Evolutionary conservation across 2,113 vertebrate genomes (phyloP), one percentile per base, ranked within the genome.

Genomic region (Brachypodius melanocephalos): DNA sequence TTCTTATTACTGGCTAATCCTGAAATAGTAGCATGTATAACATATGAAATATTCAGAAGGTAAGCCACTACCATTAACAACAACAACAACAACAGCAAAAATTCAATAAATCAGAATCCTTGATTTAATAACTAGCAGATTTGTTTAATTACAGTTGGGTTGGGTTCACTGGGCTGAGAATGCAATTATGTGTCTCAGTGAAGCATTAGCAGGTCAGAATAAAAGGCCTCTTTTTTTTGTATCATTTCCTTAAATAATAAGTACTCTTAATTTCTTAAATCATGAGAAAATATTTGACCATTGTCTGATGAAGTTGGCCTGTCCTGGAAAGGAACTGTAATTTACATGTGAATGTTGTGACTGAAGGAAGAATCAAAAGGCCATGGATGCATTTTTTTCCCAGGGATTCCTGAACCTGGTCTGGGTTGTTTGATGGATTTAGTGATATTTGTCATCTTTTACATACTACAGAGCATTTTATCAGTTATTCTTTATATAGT

Each of bases 1-100:
- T 79, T 89, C 81, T 79, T 90, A 72, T 79, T 82, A 85, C 66
- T 91, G 78, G 52, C 82, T 96, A 82, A 93, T 95, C 71, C 49
- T 92, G 61, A 87, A 61, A 73, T 52, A 92, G 63, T 42, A 88
- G n/a, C 26, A 61, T 76, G 19, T 61, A 45, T 75, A 87, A 54
- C 25, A 32, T 38, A 84, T 31, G 51, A 72, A 94, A 86, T 86
- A 92, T 54, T 67, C 59, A 88, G 34, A 88, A 80, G 24, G 24
- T 40, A 94, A 94, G 48, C 22, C 16, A 71, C 24, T 62, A 65
- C 32, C 43, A 38, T 71, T 36, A 79, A 20, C 31, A 93, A 8
- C 31, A 95, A 3, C 34, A 83, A 26, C 38, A 93, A 8, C n/a
- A 83, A 26, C 38, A 93, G 7, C n/a, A 93, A 78, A 62, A 85